Evolutionary conservation across 1,140 invertebrate species (phyloP), one percentile per base, ranked within the genome.

Genomic region (Probaryconus sp.): DNA sequence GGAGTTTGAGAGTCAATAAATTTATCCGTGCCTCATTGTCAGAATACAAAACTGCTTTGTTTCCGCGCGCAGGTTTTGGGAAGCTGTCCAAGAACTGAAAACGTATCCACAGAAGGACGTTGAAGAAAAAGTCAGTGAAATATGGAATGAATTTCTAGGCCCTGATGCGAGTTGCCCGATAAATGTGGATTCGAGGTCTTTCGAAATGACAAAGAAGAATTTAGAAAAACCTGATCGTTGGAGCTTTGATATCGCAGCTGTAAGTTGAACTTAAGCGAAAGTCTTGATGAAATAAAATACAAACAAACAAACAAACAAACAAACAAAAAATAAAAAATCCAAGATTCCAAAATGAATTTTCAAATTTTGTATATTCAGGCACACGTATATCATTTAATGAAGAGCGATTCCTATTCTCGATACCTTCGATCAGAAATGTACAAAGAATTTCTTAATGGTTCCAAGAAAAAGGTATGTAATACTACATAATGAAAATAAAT

Each of bases 381-480:
- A 5, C 98, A 99, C 88, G 97, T 99, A 18, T 99, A 99, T 88
- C 97, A 99, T 83, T 89, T 99, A 58, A 99, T 99, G 98, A 99
- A 99, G 84, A 98, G 95, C 79, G 98, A 99, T 87, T 98, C 95
- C 79, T 99, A 99, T 83, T 97, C 96, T 30, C 91, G 98, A 69
- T 99, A 99, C 86, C 89, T 99, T 50, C 92, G 98, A 42, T 99
- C 98, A 1, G 98, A 99, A 80, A 98, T 98, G 94, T 99, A 99
- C 88, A 98, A 98, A 91, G 97, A 99, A 78, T 97, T 95, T 86
- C 89, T 98, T 42, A 97, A 95, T 87, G 96, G 95, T 74, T 96
- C 95, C 37, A 97, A 97, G 85, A 98, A 98, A 89, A 98, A 98
- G 93, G 95, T 96, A 88, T n/a, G n/a, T n/a, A n/a, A n/a, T n/a